phyloP scores from a whole-genome alignment of 2,797 vertebrate genomes.

The Peromyscus nudipes region DNA sequence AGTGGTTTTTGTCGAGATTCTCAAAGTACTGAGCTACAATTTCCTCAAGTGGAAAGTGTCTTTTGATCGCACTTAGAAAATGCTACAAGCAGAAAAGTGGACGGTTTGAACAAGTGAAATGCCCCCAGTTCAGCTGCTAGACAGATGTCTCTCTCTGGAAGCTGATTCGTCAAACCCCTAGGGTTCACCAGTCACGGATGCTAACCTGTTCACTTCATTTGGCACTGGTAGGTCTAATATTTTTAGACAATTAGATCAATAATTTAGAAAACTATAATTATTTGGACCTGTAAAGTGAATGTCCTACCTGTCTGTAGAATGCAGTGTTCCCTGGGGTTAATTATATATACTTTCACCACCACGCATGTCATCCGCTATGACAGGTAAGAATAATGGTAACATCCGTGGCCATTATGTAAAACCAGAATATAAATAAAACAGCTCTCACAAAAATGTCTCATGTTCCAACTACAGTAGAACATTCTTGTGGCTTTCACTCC shows the following conservation, averaged over 20 bases:
- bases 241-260: constrained; percentile 25
- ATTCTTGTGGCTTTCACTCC: not conserved
- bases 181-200: not conserved
- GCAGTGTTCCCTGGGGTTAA: constrained; percentile 14
- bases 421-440: constrained; percentile 26
- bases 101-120: constrained; percentile 41
- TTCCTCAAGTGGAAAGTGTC: not conserved
- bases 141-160: not conserved
- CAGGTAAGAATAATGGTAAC: constrained; percentile 28
- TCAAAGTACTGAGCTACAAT: not conserved
- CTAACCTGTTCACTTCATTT: not conserved
- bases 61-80: constrained; percentile 56
- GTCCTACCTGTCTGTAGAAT: constrained; percentile 56
- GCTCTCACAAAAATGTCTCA: not conserved
- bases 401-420: constrained; percentile 27
- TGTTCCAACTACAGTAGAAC: not conserved
- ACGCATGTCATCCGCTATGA: constrained; percentile 20
- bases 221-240: not conserved
- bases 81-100: not conserved
- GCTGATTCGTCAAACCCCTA: constrained; percentile 9
- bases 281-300: not conserved
- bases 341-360: not conserved
- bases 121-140: not conserved
- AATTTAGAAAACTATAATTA: constrained; percentile 11
- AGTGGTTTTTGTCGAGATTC: constrained; percentile 3